Conservation (phyloP, 2,113 vertebrate species). For the Pleuronectes platessa region DNA sequence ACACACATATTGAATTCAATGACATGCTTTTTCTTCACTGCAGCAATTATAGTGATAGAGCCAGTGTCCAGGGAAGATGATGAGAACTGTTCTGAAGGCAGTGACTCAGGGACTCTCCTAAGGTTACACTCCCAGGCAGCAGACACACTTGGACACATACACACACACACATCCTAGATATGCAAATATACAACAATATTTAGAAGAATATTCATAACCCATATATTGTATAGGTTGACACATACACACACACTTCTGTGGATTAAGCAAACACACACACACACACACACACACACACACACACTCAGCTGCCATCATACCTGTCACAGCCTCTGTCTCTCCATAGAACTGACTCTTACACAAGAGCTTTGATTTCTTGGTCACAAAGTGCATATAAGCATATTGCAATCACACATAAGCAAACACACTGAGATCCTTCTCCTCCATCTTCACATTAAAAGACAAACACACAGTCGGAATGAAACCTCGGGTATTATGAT, state of each 20-base stretch:
- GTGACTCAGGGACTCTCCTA: constrained; percentile 18
- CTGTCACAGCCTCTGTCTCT: neutral
- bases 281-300: too few species aligned
- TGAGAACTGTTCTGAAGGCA: constrained; percentile 52
- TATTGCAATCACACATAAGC: neutral
- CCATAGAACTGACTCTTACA: too few species aligned
- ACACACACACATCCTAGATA: neutral
- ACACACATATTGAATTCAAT: neutral
- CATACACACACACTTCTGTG: neutral
- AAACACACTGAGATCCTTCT: neutral
- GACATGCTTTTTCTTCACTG: neutral
- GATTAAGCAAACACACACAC: too few species aligned
- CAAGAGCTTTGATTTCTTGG: too few species aligned
- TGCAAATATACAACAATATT: neutral
- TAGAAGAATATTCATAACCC: neutral
- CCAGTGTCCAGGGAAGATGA: constrained; percentile 39
- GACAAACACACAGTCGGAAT: constrained; percentile 15
- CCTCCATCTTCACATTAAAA: neutral
- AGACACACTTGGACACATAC: neutral
- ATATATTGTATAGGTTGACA: neutral
- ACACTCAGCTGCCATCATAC: too few species aligned
- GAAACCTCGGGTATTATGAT: constrained; percentile 22
- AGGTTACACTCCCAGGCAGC: constrained; percentile 32
- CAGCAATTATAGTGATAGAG: constrained; percentile 35
- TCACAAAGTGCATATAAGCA: too few species aligned